Conservation (phyloP, 2,113 vertebrate genomes). For the Galemys pyrenaicus region DNA sequence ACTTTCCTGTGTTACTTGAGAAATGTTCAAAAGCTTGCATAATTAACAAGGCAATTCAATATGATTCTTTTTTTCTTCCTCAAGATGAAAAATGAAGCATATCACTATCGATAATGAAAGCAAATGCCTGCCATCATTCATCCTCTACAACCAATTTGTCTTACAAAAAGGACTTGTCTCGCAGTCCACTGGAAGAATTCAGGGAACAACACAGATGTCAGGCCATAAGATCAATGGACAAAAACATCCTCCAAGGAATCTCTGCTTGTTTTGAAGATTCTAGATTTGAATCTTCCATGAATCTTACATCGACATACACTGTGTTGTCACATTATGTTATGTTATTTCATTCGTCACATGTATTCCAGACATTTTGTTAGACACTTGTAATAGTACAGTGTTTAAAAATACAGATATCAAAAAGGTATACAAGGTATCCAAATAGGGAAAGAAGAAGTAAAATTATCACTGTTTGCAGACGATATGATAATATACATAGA, state of each 20-base stretch:
- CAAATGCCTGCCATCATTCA: slow-evolving; percentile 84
- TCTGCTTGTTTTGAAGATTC: not conserved
- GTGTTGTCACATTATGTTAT: not conserved
- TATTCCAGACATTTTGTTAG: not conserved
- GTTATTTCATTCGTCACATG: not conserved
- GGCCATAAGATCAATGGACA: slow-evolving; percentile 44
- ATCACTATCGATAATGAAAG: slow-evolving; percentile 83
- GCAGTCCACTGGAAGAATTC: slow-evolving; percentile 66
- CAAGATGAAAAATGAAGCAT: slow-evolving; percentile 83
- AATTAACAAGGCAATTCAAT: slow-evolving; percentile 80
- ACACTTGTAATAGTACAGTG: not conserved
- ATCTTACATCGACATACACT: not conserved
- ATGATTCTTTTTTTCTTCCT: slow-evolving; percentile 30
- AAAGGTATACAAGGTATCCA: no score
- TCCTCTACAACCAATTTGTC: slow-evolving; percentile 77
- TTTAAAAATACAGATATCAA: not conserved
- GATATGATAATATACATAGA: no score
- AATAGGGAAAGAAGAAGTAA: no score
- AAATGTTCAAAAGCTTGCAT: slow-evolving; percentile 60
- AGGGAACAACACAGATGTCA: slow-evolving; percentile 65
- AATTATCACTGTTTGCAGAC: no score
- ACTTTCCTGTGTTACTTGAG: not conserved
- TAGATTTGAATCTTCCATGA: not conserved
- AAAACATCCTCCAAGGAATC: slow-evolving; percentile 59
- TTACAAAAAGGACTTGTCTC: slow-evolving; percentile 74